phyloP scores from a whole-genome alignment of 1,140 invertebrate species.

The Sitobion miscanthi region DNA sequence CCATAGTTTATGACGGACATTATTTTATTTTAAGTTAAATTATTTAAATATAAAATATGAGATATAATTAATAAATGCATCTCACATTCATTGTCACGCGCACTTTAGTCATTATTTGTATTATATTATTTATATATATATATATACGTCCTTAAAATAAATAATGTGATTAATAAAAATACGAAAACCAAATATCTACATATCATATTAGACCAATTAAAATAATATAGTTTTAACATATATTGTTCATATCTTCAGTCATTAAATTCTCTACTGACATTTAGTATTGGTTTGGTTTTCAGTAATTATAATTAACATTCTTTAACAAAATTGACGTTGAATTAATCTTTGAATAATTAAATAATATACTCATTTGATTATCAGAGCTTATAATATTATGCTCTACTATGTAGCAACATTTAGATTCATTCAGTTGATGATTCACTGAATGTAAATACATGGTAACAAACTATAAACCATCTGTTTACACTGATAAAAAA shows the following conservation, averaged over 20 bases:
- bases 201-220: neutral
- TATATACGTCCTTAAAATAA: neutral
- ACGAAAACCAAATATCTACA: neutral
- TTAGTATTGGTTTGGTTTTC: neutral
- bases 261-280: neutral
- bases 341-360: neutral
- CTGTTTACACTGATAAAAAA: neutral
- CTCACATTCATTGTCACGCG: neutral
- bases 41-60: neutral
- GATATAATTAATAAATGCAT: neutral
- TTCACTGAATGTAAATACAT: constrained; percentile 17
- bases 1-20: neutral
- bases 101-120: neutral
- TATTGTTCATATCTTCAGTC: neutral
- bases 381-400: neutral
- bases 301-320: neutral
- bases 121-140: neutral
- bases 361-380: neutral
- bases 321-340: neutral
- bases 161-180: neutral
- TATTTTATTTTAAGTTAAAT: neutral
- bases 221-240: neutral
- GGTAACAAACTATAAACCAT: neutral
- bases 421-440: neutral
- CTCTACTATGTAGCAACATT: neutral